A percentile compares a stretch with the other conserved stretches of the same genome.
phyloP scores from a whole-genome alignment of 2,888 invertebrate species.

The Melinaea marsaeus region DNA sequence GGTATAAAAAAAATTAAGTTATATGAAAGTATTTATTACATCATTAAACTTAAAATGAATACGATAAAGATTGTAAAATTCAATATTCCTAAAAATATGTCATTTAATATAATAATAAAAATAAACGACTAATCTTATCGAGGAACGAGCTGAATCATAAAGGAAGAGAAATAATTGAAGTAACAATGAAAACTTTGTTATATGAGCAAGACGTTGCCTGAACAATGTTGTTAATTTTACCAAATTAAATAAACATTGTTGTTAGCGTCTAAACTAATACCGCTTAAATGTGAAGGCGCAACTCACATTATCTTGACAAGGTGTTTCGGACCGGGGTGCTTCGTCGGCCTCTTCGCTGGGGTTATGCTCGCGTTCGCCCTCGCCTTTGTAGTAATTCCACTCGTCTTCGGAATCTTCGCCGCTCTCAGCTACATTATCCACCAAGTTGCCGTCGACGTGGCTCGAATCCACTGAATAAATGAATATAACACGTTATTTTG shows the following conservation, averaged over 20 bases:
- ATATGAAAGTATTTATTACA: no score
- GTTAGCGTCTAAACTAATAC: neutral
- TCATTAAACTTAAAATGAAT: no score
- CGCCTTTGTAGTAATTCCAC: slow-evolving; percentile 89
- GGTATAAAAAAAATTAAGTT: no score
- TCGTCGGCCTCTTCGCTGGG: slow-evolving; percentile 78
- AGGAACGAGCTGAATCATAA: no score
- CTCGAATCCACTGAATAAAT: slow-evolving; percentile 65
- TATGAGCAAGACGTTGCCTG: no score
- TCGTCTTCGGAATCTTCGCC: slow-evolving; percentile 91
- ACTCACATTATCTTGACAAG: slow-evolving; percentile 71
- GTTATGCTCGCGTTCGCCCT: slow-evolving; percentile 79
- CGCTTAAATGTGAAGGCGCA: neutral
- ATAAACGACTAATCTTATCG: no score
- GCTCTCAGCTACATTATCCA: slow-evolving; percentile 86
- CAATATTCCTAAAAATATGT: no score
- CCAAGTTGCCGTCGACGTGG: slow-evolving; percentile 74
- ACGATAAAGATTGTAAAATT: no score
- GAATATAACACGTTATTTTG: slow-evolving; percentile 42
- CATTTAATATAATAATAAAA: no score
- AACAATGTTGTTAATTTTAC: no score
- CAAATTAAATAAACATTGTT: neutral
- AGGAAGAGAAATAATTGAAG: no score
- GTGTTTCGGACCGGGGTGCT: slow-evolving; percentile 70
- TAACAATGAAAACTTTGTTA: no score